Evolutionary conservation across 1,140 invertebrate species (phyloP), one percentile per base, ranked within the genome.

Genomic region (Anastrepha obliqua): DNA sequence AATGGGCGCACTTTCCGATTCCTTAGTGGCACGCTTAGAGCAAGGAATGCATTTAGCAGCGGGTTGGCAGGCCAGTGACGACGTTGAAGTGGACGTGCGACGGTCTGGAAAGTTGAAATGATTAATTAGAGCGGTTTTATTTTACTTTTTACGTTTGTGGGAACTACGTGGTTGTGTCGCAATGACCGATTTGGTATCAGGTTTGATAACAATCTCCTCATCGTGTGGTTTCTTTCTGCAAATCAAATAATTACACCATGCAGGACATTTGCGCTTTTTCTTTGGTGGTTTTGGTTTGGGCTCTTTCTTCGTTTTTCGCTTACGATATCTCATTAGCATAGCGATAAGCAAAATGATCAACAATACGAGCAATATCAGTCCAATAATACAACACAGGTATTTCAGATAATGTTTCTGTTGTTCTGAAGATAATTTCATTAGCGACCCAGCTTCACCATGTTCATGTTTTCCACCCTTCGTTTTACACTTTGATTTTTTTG

Each of bases 1-100:
- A 51, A 88, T 86, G n/a, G 87, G 60, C n/a, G 87, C 60, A 29
- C 59, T 58, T 62, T 87, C 87, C 42, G 78, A 85, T 55, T 85
- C 74, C 59, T 85, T 87, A 8, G 78, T 87, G 60, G 47, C 86
- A 7, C 86, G 58, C 29, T 65, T 70, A 29, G 62, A 87, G 15
- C 58, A 62, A 13, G 74, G 74, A 55, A 87, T 85, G 60, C 87
- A 87, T 85, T 87, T 87, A 5, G 87, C 29, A 44, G 70, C 39
- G 11, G 78, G 74, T 85, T 87, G 78, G 51, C 87, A 87, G 13
- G 47, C 59, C 42, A 87, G 60, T 17, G 74, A 81, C 11, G 87
- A 87, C 51, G 87, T 81, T 8, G 87, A 55, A n/a, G 87, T 81
- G 13, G 60, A 60, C 13, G 59, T 58, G 29, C 44, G 51, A 39